Evolutionary conservation across 2,888 invertebrate species (phyloP).

Genomic region (Drosophila birchii): DNA sequence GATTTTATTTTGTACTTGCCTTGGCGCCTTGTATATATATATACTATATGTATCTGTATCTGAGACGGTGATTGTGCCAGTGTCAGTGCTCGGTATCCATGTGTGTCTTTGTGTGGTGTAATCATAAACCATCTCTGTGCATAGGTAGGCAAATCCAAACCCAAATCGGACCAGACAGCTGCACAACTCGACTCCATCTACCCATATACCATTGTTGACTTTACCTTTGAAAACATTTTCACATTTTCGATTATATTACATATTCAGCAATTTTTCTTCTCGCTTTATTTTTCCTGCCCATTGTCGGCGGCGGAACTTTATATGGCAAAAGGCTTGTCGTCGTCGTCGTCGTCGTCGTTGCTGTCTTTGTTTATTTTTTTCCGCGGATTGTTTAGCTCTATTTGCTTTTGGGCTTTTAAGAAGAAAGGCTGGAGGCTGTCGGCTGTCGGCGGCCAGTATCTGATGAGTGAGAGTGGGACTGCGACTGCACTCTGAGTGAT

Average conservation of each 20-base stretch:
- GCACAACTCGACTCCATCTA: slow-evolving; percentile 33
- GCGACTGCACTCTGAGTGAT: slow-evolving; percentile 35
- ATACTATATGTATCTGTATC: slow-evolving; percentile 20
- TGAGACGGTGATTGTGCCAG: slow-evolving; percentile 4
- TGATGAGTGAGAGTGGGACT: slow-evolving; percentile 24
- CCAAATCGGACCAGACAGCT: slow-evolving; percentile 68
- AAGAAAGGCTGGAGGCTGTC: slow-evolving; percentile 15
- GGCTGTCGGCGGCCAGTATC: slow-evolving; percentile 12
- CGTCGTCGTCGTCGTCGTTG: slow-evolving; percentile 2
- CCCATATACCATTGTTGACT: slow-evolving; percentile 52
- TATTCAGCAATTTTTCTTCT: slow-evolving; percentile 53
- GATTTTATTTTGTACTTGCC: slow-evolving; percentile 38
- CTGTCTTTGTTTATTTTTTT: slow-evolving; percentile 53
- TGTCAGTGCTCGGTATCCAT: slow-evolving; percentile 24
- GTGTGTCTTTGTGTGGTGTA: slow-evolving; percentile 24
- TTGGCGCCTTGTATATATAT: slow-evolving; percentile 10
- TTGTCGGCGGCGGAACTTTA: slow-evolving; percentile 39
- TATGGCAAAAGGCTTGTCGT: slow-evolving; percentile 65
- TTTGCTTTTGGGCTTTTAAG: slow-evolving; percentile 63
- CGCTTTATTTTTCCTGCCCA: slow-evolving; percentile 44
- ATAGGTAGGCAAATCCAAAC: slow-evolving; percentile 71
- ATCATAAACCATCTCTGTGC: slow-evolving; percentile 58
- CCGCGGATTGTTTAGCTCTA: slow-evolving; percentile 60
- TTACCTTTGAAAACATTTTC: slow-evolving; percentile 69
- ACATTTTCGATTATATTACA: slow-evolving; percentile 53